Conservation (phyloP, 2,888 invertebrate species). For the Limnephilus marmoratus region DNA sequence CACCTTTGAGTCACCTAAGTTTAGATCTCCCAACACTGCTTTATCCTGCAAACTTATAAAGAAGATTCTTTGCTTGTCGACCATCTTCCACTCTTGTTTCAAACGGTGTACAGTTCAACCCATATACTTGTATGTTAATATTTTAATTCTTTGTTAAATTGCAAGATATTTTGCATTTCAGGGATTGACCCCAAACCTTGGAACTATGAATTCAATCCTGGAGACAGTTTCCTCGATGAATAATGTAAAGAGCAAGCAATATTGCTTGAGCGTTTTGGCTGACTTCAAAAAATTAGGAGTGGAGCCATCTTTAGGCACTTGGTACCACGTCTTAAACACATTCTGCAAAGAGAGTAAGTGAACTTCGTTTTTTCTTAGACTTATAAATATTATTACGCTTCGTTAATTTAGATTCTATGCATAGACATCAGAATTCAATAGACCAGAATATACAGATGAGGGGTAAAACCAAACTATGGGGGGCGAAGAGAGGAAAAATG, state of each 20-base stretch:
- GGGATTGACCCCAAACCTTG: conserved; percentile 79
- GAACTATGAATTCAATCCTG: conserved; percentile 82
- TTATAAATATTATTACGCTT: background rate
- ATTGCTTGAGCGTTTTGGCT: conserved; percentile 75
- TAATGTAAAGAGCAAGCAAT: conserved; percentile 70
- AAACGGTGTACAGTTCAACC: too few species aligned
- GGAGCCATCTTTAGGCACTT: conserved; percentile 85
- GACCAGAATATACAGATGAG: too few species aligned
- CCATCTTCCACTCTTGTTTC: too few species aligned
- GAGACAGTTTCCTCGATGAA: conserved; percentile 73
- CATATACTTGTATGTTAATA: too few species aligned
- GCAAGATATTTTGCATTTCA: conserved; percentile 56
- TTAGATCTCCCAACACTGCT: too few species aligned
- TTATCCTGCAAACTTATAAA: too few species aligned
- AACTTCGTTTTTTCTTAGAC: background rate
- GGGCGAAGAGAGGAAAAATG: too few species aligned
- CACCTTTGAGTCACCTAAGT: too few species aligned
- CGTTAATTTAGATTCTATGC: background rate
- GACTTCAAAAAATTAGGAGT: conserved; percentile 84
- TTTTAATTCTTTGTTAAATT: too few species aligned
- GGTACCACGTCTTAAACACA: conserved; percentile 83
- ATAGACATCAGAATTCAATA: too few species aligned
- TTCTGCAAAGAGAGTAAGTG: conserved; percentile 84
- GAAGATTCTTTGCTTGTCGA: too few species aligned
- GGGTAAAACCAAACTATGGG: too few species aligned